Conservation (phyloP, 2,888 invertebrate genomes). For the Nycteola revayana region DNA sequence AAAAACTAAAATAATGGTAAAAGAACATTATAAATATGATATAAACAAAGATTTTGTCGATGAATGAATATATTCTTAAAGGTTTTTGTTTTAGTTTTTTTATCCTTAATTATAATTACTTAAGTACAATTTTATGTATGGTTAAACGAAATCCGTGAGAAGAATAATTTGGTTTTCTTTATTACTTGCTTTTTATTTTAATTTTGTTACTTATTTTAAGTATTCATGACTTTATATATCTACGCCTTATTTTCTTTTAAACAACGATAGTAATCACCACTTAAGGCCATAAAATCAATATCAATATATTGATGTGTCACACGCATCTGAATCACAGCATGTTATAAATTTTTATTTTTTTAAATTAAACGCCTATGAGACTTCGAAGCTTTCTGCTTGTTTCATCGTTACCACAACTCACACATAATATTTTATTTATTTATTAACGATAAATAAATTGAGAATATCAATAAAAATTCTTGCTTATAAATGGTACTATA, state of each 20-base stretch:
- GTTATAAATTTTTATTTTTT: conserved; percentile 44
- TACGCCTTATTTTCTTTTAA: conserved; percentile 50
- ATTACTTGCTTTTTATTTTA: too few species aligned
- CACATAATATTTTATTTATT: conserved; percentile 21
- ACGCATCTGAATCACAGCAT: conserved; percentile 44
- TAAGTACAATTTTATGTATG: too few species aligned
- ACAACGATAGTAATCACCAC: conserved; percentile 51
- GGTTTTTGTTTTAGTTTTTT: too few species aligned
- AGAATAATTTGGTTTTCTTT: too few species aligned
- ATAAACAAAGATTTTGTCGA: too few species aligned
- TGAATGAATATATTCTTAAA: too few species aligned
- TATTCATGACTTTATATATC: too few species aligned
- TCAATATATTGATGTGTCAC: conserved; percentile 53
- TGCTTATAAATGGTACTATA: conserved; percentile 4
- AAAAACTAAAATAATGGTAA: too few species aligned
- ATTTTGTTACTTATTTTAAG: too few species aligned
- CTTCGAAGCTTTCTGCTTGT: conserved; percentile 11
- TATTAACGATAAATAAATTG: conserved; percentile 16
- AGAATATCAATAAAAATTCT: conserved; percentile 18
- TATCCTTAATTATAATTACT: too few species aligned
- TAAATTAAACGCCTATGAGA: conserved; percentile 25
- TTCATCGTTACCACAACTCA: conserved; percentile 9
- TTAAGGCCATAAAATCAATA: conserved; percentile 50
- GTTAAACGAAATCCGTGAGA: too few species aligned
- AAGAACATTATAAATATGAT: too few species aligned